These are phyloP conservation scores for Phycodurus eques DNA, from an alignment of 2,113 vertebrate genomes.

Conservation along the genomic window DNA sequence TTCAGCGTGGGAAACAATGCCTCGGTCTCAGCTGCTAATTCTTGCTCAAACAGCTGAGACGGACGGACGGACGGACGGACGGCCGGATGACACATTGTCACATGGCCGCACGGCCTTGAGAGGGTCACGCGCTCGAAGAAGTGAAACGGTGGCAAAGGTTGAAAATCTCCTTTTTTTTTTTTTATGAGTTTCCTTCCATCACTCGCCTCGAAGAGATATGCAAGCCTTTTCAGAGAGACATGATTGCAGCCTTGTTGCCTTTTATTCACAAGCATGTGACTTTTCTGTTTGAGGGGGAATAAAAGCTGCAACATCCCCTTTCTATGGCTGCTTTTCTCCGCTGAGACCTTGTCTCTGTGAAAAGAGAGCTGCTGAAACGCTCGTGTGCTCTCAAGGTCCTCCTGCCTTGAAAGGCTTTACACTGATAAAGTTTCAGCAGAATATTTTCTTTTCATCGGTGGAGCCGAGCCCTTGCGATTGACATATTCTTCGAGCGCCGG, in stretches of 20 bases:
- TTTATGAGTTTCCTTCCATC: slow-evolving; percentile 27
- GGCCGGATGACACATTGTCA: slow-evolving; percentile 29
- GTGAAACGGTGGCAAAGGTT: slow-evolving; percentile 24
- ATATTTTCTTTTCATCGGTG: not conserved
- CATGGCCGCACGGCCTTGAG: slow-evolving; percentile 17
- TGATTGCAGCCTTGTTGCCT: slow-evolving; percentile 71
- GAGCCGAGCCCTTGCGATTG: not conserved
- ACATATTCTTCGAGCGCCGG: not conserved
- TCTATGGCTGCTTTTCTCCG: slow-evolving; percentile 51
- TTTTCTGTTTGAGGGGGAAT: slow-evolving; percentile 48
- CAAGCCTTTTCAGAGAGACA: slow-evolving; percentile 60
- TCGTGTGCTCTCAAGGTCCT: slow-evolving; percentile 50
- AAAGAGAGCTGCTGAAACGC: slow-evolving; percentile 50
- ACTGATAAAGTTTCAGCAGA: slow-evolving; percentile 19
- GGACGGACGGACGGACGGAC: slow-evolving; percentile 43
- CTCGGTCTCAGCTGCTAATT: slow-evolving; percentile 57
- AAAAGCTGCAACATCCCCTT: slow-evolving; percentile 45
- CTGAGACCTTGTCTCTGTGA: slow-evolving; percentile 58
- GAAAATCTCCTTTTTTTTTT: slow-evolving; percentile 26
- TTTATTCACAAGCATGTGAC: slow-evolving; percentile 70
- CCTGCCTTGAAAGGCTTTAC: slow-evolving; percentile 43
- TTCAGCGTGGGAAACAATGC: slow-evolving; percentile 74
- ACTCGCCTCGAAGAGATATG: slow-evolving; percentile 50
- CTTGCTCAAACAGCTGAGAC: slow-evolving; percentile 62
- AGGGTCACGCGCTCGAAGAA: slow-evolving; percentile 2